A percentile compares a stretch with the other conserved stretches of the same genome.
These are phyloP conservation scores for Peromyscus californicus DNA, from an alignment of 2,113 vertebrate species.

Conservation along the genomic window DNA sequence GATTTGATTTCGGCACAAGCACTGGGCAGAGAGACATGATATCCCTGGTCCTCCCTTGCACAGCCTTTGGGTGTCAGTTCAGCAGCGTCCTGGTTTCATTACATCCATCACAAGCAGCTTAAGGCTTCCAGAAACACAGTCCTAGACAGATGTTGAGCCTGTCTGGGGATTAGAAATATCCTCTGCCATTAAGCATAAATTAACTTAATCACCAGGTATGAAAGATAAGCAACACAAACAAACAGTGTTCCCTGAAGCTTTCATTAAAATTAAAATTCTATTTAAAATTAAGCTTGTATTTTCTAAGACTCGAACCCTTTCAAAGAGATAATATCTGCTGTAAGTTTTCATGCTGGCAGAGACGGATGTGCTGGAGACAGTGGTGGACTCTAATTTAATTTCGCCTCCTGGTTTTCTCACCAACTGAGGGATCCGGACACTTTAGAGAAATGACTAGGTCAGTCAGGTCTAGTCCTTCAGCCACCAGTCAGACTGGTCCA, in stretches of 20 bases:
- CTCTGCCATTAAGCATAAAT: conserved; percentile 90
- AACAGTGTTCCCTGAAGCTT: conserved; percentile 88
- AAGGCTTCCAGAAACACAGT: conserved; percentile 84
- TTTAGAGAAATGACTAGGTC: conserved; percentile 85
- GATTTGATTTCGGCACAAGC: conserved; percentile 74
- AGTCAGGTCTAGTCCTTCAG: conserved; percentile 62
- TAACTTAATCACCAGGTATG: conserved; percentile 91
- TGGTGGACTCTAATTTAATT: conserved; percentile 84
- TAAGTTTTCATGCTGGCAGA: conserved; percentile 86
- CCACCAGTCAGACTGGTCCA: conserved; percentile 63
- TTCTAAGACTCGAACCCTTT: conserved; percentile 83
- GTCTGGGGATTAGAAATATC: conserved; percentile 89
- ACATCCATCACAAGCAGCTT: conserved; percentile 86
- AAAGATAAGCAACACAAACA: conserved; percentile 88
- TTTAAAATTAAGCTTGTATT: conserved; percentile 88
- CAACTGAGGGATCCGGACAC: conserved; percentile 74
- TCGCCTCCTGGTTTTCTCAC: conserved; percentile 76
- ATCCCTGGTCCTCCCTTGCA: conserved; percentile 76
- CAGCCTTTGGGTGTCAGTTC: conserved; percentile 86
- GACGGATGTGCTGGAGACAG: conserved; percentile 84
- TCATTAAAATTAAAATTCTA: conserved; percentile 91
- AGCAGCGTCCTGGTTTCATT: conserved; percentile 79
- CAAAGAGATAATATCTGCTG: conserved; percentile 85
- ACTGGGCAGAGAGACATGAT: conserved; percentile 73
- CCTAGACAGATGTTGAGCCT: conserved; percentile 87